A percentile compares a stretch with the other conserved stretches of the same genome.
These are phyloP conservation scores for Leptocoma aspasia DNA, from an alignment of 2,113 vertebrate genomes.

Conservation along the genomic window DNA sequence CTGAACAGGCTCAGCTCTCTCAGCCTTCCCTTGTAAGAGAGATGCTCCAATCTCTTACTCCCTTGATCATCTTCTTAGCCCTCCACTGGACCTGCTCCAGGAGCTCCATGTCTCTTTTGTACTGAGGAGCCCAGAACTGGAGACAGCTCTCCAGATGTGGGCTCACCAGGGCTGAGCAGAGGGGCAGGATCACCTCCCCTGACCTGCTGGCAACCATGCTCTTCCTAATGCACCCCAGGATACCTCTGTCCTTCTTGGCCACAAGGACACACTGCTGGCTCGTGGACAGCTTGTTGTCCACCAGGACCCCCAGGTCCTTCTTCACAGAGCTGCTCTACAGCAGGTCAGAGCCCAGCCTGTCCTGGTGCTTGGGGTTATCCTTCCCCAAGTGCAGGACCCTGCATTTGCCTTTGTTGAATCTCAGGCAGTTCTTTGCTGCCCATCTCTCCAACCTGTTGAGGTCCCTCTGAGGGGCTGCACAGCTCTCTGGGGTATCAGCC, in stretches of 20 bases:
- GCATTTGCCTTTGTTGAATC: background rate
- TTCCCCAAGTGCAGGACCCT: background rate
- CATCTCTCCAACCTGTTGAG: background rate
- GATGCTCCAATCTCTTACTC: background rate
- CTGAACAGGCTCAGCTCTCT: background rate
- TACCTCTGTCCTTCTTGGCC: background rate
- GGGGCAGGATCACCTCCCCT: background rate
- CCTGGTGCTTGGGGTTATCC: background rate
- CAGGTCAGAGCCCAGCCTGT: background rate
- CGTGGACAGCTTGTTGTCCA: background rate
- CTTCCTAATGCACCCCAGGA: background rate
- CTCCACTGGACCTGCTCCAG: background rate
- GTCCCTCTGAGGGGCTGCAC: background rate
- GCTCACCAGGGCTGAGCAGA: background rate
- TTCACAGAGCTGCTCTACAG: background rate
- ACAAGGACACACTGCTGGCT: background rate
- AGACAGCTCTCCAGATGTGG: background rate
- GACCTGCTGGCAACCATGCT: background rate
- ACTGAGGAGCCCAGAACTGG: background rate
- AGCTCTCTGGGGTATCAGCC: rapidly evolving
- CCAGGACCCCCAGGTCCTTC: background rate
- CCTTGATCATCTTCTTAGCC: background rate
- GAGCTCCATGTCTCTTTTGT: background rate
- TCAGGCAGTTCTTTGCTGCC: background rate
- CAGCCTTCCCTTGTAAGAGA: background rate